phyloP scores from a whole-genome alignment of 2,888 invertebrate species.

The Cynaeus angustus region DNA sequence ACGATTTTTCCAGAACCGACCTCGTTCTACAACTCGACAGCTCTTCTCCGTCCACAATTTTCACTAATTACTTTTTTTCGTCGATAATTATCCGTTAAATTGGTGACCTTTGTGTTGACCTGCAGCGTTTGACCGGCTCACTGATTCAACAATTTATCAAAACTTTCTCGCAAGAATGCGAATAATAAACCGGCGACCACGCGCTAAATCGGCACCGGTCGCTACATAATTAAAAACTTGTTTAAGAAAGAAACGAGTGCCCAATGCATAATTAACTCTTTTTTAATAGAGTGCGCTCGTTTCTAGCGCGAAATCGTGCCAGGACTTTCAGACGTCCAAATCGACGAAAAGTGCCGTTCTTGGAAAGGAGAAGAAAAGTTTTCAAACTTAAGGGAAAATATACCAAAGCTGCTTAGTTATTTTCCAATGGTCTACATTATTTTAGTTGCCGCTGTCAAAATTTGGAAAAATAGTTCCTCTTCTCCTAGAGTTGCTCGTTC shows the following conservation, averaged over 20 bases:
- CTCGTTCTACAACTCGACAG: not conserved
- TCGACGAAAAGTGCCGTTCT: too few relatives aligned
- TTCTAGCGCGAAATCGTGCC: constrained; percentile 26
- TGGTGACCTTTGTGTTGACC: constrained; percentile 11
- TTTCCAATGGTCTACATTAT: too few relatives aligned
- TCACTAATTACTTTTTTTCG: constrained; percentile 17
- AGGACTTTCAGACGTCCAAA: too few relatives aligned
- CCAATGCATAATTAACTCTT: constrained; percentile 41
- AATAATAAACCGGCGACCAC: constrained; percentile 30
- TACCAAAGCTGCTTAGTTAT: too few relatives aligned
- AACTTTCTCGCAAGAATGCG: constrained; percentile 39
- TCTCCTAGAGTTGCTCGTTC: constrained; percentile 12
- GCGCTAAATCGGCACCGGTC: constrained; percentile 29
- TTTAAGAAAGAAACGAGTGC: constrained; percentile 40
- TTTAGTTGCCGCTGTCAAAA: too few relatives aligned
- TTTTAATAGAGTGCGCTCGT: constrained; percentile 32
- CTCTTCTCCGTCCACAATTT: not conserved
- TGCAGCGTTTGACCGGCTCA: constrained; percentile 18
- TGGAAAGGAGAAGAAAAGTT: too few relatives aligned
- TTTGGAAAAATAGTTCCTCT: too few relatives aligned
- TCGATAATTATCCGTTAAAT: constrained; percentile 27
- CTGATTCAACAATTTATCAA: constrained; percentile 22
- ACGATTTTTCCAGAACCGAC: not conserved
- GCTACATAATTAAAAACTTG: constrained; percentile 43
- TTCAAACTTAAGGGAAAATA: too few relatives aligned